phyloP scores from a whole-genome alignment of 1,140 invertebrate species.

The Temnothorax nylanderi region DNA sequence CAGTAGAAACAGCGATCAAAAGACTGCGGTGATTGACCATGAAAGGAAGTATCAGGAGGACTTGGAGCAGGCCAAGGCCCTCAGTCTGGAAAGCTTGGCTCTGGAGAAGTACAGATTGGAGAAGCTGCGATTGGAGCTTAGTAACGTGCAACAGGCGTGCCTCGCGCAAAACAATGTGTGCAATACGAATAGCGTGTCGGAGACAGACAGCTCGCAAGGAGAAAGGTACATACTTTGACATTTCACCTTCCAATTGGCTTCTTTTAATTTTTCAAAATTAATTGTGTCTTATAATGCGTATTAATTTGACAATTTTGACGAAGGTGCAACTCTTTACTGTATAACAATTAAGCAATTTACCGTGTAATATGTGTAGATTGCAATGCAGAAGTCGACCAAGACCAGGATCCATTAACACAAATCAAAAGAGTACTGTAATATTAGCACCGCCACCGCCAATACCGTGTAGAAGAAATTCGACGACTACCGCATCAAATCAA shows the following conservation, averaged over 20 bases:
- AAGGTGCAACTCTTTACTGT: neutral
- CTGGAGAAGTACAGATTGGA: constrained; percentile 92
- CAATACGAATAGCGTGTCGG: constrained; percentile 71
- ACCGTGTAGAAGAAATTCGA: constrained; percentile 85
- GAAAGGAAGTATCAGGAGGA: constrained; percentile 94
- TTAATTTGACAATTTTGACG: neutral
- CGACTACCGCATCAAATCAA: constrained; percentile 84
- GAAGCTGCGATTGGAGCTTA: constrained; percentile 84
- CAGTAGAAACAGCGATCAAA: constrained; percentile 78
- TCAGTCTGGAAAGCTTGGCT: constrained; percentile 94
- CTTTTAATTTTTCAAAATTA: neutral
- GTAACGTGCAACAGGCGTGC: constrained; percentile 67
- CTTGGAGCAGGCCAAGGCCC: constrained; percentile 93
- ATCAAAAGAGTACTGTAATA: constrained; percentile 83
- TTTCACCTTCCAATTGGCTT: neutral
- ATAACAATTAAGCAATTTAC: neutral
- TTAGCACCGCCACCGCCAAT: constrained; percentile 86
- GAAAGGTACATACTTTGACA: constrained; percentile 76
- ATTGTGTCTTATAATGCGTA: neutral
- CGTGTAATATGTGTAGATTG: constrained; percentile 70
- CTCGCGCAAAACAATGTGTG: constrained; percentile 70
- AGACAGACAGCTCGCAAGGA: constrained; percentile 72
- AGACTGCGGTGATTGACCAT: constrained; percentile 87
- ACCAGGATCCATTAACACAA: constrained; percentile 85
- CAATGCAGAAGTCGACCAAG: constrained; percentile 85